Evolutionary conservation across 2,888 invertebrate species (phyloP), one percentile per base, ranked within the genome.

Genomic region (Conops quadrifasciatus): DNA sequence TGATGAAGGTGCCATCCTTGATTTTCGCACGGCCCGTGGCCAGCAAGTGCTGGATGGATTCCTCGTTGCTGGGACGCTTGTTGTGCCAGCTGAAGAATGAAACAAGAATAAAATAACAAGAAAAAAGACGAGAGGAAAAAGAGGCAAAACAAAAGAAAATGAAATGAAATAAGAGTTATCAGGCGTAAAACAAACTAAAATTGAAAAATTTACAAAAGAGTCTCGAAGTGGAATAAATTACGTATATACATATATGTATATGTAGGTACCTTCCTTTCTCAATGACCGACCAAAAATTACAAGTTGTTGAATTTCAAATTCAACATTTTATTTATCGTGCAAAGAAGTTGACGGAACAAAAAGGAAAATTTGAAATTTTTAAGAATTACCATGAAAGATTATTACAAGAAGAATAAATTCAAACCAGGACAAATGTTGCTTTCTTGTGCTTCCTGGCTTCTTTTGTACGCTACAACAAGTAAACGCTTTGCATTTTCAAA

Each of bases 1-100:
- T 87, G 74, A 88, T 87, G 71, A 89, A 81, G 21, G 88, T 88
- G 64, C 88, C 88, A 75, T 88, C 88, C 70, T 87, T 87, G 53
- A 88, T 84, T 74, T 84, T 84, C 28, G 87, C 87, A 30, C 87
- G 85, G 45, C 87, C 87, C 28, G 87, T 85, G 51, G 81, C 81
- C 51, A 84, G 67, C 74, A 86, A 82, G 68, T 87, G 85, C 73
- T 88, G 87, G 71, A 88, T 84, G 28, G 87, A 85, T 70, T 87
- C 88, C 71, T 88, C 87, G 49, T 86, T 85, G 73, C 86, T 87
- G 72, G 86, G 84, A 3, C 86, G 84, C 72, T 87, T 86, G 58
- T 86, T 86, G 76, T 87, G 86, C 88, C 88, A 88, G 66, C 88
- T 88, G 77, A 9, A 74, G 64, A 49, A 67, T 64, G 68, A 72